Percentiles rank a stretch among this genome's conserved stretches.
Conservation (phyloP, 2,797 vertebrate species). For the Hapalemur alaotrensis region DNA sequence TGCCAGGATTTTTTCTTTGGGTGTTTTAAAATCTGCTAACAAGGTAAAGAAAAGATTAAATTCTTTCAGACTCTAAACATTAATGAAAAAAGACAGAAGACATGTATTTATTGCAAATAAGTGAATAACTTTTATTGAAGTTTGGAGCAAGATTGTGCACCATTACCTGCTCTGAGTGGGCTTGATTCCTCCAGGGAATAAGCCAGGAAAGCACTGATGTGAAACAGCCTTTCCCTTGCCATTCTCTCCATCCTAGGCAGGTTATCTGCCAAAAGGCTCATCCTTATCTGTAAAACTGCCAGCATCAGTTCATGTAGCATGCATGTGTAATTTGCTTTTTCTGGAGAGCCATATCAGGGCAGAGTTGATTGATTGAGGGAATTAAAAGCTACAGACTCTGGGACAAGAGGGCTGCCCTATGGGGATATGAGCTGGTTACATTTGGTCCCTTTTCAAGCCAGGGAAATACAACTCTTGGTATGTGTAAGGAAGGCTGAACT, state of each 20-base stretch:
- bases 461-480: neutral
- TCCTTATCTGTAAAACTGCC: neutral
- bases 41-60: neutral
- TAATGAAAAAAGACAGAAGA: neutral
- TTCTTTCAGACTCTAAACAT: neutral
- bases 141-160: neutral
- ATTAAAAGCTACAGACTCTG: constrained; percentile 41
- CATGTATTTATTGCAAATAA: neutral
- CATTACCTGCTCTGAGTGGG: neutral
- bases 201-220: neutral
- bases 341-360: neutral
- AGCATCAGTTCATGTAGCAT: neutral
- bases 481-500: neutral
- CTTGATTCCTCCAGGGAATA: neutral
- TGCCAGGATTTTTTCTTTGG: neutral
- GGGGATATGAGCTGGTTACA: constrained; percentile 28
- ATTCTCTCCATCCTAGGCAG: neutral
- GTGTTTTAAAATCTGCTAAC: neutral
- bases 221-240: neutral
- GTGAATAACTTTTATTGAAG: neutral
- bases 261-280: constrained; percentile 40
- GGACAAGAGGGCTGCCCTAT: neutral
- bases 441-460: constrained; percentile 32
- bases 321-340: constrained; percentile 46
- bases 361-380: constrained; percentile 49